Evolutionary conservation across 2,113 vertebrate genomes (phyloP), one percentile per base, ranked within the genome.

Genomic region (Prochilodus magdalenae): DNA sequence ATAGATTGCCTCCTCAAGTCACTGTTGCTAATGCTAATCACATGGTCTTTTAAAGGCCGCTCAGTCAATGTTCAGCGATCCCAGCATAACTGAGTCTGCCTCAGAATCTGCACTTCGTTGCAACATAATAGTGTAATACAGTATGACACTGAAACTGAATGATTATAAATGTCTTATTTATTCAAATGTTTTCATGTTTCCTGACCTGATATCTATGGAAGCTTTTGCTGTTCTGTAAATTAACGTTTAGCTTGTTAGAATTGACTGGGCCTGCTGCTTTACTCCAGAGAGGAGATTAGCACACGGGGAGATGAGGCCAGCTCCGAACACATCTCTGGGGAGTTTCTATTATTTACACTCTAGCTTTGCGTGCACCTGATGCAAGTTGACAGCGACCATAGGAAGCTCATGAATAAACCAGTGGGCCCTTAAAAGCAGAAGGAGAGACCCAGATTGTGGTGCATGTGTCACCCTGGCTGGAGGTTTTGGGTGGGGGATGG

Each of bases 331-430:
- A 79, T 93, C 90, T 91, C 89, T 86, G 86, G 89, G 89, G 90
- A 92, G 80, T 87, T 85, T 94, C 84, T 90, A 94, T 94, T 94
- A 94, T 94, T 94, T 94, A 93, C 90, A 90, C 83, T 72, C 73
- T 88, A 88, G 84, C 89, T 93, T 93, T 90, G 88, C 86, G 83
- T 88, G 88, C 88, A 89, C 87, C 90, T 88, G 87, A 94, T 93
- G 91, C 88, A 89, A 93, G 88, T 87, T 93, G 94, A 94, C 93
- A 94, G 92, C 86, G 92, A 89, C 88, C 91, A 91, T 89, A 92
- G 89, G 90, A 92, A 93, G 87, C 87, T 90, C 91, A 94, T 94
- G 90, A 94, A 94, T 94, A 91, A 93, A 93, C 89, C 88, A 93
- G 85, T 86, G 69, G 55, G 81, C 79, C 79, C 87, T 90, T 93